A percentile compares a stretch with the other conserved stretches of the same genome.
Conservation (phyloP, 2,113 vertebrate species). For the Gavialis gangeticus region DNA sequence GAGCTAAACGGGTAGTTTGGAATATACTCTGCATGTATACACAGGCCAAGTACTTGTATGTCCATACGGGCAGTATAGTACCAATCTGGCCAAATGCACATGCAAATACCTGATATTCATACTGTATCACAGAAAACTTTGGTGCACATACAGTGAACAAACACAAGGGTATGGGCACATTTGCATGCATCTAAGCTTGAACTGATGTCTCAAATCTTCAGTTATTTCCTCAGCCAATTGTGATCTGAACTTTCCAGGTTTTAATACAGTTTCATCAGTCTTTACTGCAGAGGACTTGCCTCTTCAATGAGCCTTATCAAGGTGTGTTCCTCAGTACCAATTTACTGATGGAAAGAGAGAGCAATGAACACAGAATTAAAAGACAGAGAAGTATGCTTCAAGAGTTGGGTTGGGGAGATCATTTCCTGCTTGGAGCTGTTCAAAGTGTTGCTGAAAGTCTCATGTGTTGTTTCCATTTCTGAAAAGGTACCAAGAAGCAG, state of each 20-base stretch:
- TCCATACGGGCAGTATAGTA: neutral
- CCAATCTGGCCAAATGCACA: neutral
- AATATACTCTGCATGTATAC: neutral
- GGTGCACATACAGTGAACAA: neutral
- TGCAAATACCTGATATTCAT: neutral
- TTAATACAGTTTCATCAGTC: neutral
- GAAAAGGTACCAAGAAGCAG: neutral
- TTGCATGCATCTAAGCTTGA: neutral
- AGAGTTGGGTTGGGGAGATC: neutral
- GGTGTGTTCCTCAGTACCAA: neutral
- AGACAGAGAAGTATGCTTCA: neutral
- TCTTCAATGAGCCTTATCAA: neutral
- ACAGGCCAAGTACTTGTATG: neutral
- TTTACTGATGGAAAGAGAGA: neutral
- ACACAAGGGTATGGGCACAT: fast-evolving
- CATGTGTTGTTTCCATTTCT: neutral
- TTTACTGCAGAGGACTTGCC: neutral
- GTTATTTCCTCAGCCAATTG: neutral
- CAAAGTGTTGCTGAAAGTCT: neutral
- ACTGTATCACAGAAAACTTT: neutral
- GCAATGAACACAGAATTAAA: neutral
- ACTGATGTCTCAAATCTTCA: neutral
- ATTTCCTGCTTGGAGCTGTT: neutral
- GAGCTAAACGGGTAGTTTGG: neutral
- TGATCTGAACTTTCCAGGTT: neutral